Evolutionary conservation across 2,888 invertebrate species (phyloP).

Genomic region (Agonum fuliginosum): DNA sequence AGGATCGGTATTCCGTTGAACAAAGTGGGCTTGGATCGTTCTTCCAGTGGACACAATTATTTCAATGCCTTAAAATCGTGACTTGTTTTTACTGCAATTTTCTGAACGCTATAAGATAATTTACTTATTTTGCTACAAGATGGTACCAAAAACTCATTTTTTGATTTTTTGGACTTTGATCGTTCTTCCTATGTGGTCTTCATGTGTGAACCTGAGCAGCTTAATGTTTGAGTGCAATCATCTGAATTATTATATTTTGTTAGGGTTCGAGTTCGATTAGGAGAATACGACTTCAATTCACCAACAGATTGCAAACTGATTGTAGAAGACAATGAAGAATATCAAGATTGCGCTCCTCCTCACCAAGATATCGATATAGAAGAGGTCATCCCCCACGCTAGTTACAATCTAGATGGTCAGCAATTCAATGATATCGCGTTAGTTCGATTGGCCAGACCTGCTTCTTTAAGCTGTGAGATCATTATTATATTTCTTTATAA

Average conservation of each 20-base stretch:
- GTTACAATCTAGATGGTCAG: slow-evolving; percentile 65
- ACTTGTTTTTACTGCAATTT: no score
- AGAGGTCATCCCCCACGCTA: slow-evolving; percentile 65
- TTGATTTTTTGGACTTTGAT: no score
- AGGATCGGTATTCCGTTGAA: no score
- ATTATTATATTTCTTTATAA: slow-evolving; percentile 73
- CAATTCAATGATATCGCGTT: slow-evolving; percentile 67
- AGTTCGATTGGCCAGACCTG: background rate
- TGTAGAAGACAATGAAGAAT: slow-evolving; percentile 60
- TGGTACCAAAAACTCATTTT: no score
- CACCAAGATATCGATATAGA: slow-evolving; percentile 40
- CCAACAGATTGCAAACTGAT: slow-evolving; percentile 31
- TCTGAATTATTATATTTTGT: background rate
- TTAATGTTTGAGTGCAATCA: no score
- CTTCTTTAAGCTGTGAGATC: background rate
- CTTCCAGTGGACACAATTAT: no score
- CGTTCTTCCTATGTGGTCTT: no score
- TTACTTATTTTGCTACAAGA: no score
- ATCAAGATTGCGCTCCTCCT: slow-evolving; percentile 4
- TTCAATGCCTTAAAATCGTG: no score
- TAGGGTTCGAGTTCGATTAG: slow-evolving; percentile 5
- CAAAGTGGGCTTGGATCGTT: no score
- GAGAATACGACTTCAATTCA: slow-evolving; percentile 27
- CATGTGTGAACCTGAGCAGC: no score
- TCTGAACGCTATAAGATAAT: no score